phyloP scores from a whole-genome alignment of 2,888 invertebrate genomes.

The Drosophila algonquin region DNA sequence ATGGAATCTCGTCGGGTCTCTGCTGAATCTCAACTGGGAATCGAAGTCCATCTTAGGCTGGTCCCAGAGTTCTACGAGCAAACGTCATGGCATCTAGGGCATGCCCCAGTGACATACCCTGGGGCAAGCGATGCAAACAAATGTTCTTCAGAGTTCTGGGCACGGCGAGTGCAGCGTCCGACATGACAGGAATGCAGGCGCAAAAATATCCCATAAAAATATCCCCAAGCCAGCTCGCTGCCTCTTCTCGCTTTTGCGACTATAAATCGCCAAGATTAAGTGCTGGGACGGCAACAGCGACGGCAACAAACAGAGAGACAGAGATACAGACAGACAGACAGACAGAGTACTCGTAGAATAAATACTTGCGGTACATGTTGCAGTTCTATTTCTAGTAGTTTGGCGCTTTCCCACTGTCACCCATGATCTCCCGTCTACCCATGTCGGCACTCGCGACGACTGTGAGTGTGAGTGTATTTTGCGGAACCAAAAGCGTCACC shows the following conservation, averaged over 20 bases:
- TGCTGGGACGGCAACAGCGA: slow-evolving; percentile 37
- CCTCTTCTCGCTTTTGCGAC: slow-evolving; percentile 29
- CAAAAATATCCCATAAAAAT: slow-evolving; percentile 40
- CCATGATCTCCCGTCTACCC: not conserved
- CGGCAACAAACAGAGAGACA: slow-evolving; percentile 7
- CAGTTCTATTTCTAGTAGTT: slow-evolving; percentile 73
- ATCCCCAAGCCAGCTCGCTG: slow-evolving; percentile 5
- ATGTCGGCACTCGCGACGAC: slow-evolving; percentile 6
- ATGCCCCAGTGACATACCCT: slow-evolving; percentile 6
- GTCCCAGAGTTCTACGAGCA: not conserved
- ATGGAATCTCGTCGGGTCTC: not conserved
- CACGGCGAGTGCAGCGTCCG: slow-evolving; percentile 40
- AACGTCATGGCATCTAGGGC: not conserved
- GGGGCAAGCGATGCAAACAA: slow-evolving; percentile 5
- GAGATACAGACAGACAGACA: not conserved
- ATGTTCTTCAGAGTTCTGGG: slow-evolving; percentile 9
- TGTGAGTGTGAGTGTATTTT: slow-evolving; percentile 67
- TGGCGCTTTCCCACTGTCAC: slow-evolving; percentile 53
- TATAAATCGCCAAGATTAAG: slow-evolving; percentile 75
- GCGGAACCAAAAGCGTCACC: slow-evolving; percentile 68
- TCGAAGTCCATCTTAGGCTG: not conserved
- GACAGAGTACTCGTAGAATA: slow-evolving; percentile 8
- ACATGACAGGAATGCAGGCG: slow-evolving; percentile 64
- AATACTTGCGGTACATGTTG: slow-evolving; percentile 31
- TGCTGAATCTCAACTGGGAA: not conserved